Base-by-base conservation (phyloP, 2,113 vertebrate species). In the Amazona vittata region DNA sequence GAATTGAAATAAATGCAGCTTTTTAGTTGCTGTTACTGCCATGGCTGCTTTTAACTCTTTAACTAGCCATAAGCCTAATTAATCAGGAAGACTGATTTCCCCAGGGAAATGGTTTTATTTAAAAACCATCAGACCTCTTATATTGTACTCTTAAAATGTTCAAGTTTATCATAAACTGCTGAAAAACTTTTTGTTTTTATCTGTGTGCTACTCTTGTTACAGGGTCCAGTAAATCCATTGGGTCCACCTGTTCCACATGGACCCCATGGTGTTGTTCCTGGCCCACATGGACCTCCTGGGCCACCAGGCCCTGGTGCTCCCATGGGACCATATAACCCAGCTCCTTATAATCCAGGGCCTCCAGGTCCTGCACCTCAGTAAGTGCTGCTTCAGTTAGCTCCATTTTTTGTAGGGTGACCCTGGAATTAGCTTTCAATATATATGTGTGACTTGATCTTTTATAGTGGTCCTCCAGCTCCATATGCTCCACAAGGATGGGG, bases 401-500 rank as follows among this genome's bases (percentile, higher is more conserved):
- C 5, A 4, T 63, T 67, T 64, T 50, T 52, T n/a, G 29, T 28
- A 22, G 12, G 19, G 12, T 89, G 35, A 11, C 5, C 19, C 12
- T 87, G 53, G 86, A 20, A 7, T 33, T 31, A 49, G 57, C 43
- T 91, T 49, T 63, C 71, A 74, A 62, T 88, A 11, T 37, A 11
- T 41, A 5, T 75, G 3, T 81, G 3, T 50, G 11, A 13, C 26
- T 68, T 81, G 33, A 4, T 50, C 67, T 77, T 62, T 93, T 83
- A 11, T 88, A 99, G 99, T 97, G 99, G 99, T 70, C 99, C 99
- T 95, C 99, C 99, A 91, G 99, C 99, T 25, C 99, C 99, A 0
- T 99, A 99, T 94, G 99, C 99, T 95, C 99, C 99, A 83, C 99
- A 99, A 83, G 99, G 99, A 53, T 99, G 99, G 99, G 99, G 99